Conservation (phyloP, 2,888 invertebrate species). For the Timema podura region DNA sequence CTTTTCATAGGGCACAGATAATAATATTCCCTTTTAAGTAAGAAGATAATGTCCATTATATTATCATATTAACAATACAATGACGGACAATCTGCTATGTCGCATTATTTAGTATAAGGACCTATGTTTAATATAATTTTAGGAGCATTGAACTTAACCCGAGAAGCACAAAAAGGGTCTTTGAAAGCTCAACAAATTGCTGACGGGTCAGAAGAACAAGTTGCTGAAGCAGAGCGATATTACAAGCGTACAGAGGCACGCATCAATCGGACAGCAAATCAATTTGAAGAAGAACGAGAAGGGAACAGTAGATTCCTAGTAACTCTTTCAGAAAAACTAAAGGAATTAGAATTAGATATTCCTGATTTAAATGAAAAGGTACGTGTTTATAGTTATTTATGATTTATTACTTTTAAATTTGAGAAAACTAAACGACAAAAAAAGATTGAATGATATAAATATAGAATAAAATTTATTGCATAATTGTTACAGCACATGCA, state of each 20-base stretch:
- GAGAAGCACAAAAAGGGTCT: conserved; percentile 62
- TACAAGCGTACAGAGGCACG: conserved; percentile 61
- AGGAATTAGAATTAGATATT: conserved; percentile 64
- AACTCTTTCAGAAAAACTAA: conserved; percentile 62
- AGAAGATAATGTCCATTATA: neutral
- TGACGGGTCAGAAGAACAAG: conserved; percentile 45
- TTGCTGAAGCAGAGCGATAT: conserved; percentile 57
- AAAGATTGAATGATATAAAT: too few relatives aligned
- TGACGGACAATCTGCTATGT: too few relatives aligned
- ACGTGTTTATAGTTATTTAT: neutral
- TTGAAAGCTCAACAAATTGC: conserved; percentile 51
- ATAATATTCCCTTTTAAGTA: too few relatives aligned
- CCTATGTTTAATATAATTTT: conserved; percentile 20
- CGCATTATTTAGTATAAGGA: neutral
- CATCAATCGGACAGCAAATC: conserved; percentile 56
- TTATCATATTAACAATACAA: neutral
- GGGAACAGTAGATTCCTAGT: conserved; percentile 68
- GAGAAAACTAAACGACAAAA: too few relatives aligned
- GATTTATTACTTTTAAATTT: too few relatives aligned
- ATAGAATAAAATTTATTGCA: too few relatives aligned
- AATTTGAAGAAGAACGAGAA: conserved; percentile 60
- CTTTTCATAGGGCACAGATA: too few relatives aligned
- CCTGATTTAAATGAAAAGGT: conserved; percentile 83
- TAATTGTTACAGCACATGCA: too few relatives aligned
- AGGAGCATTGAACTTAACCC: conserved; percentile 85